Percentiles rank a stretch among this genome's conserved stretches.
These are phyloP conservation scores for Echinometra lucunter DNA, from an alignment of 53 echinoderm and acorn worm species.

Conservation along the genomic window DNA sequence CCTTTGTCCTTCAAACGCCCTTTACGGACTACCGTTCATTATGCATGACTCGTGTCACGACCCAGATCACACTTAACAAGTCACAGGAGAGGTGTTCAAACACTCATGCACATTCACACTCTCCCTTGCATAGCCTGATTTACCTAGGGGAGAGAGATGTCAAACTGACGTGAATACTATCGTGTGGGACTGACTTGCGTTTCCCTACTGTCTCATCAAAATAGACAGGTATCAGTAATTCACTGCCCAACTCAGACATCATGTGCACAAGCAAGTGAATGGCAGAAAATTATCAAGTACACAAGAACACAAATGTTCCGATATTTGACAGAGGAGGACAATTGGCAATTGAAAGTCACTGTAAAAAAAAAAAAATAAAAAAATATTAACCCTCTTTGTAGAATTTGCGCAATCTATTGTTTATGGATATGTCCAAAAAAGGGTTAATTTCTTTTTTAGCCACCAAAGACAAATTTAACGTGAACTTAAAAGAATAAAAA, in stretches of 20 bases:
- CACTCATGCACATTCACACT: background rate
- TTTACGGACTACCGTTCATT: slow-evolving; percentile 6
- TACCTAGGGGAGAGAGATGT: background rate
- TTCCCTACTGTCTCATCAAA: background rate
- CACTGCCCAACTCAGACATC: background rate
- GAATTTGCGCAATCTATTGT: too few relatives aligned
- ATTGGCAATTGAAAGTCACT: too few relatives aligned
- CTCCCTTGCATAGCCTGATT: background rate
- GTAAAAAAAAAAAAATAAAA: too few relatives aligned
- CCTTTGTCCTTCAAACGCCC: background rate
- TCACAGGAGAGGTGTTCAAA: slow-evolving; percentile 6
- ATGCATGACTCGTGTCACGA: slow-evolving; percentile 30
- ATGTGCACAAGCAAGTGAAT: background rate
- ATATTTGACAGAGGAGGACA: background rate
- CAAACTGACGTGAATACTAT: background rate
- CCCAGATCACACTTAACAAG: slow-evolving; percentile 2
- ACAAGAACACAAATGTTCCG: background rate
- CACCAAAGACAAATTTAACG: too few relatives aligned
- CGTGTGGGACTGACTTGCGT: background rate
- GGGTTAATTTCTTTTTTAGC: too few relatives aligned
- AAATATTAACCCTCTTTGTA: too few relatives aligned
- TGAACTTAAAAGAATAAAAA: too few relatives aligned
- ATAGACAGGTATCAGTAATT: background rate
- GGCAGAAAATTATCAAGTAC: background rate
- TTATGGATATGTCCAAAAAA: too few relatives aligned